Evolutionary conservation across 92 coral and sea anemone genomes (phyloP), one percentile per base, ranked within the genome.

Genomic region (Bergia puertoricense): DNA sequence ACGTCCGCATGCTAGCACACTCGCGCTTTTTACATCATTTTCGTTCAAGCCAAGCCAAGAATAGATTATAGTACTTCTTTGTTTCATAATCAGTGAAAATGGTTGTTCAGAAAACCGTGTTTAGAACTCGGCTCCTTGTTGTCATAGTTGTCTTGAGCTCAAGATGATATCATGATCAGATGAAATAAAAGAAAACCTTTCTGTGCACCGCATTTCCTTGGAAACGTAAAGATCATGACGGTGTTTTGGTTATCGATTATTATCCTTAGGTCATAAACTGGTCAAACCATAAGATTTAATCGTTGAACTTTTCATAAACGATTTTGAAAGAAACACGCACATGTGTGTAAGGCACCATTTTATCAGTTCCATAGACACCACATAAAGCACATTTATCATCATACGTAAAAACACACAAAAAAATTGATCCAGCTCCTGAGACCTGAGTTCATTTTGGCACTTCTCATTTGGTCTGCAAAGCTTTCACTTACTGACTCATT

Each of bases 251-350:
- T 81, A 81, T 62, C 54, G 72, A 8, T 81, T 81, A 67, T 5
- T 45, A 82, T 67, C 57, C 39, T 22, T 10, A 20, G 77, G 62
- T 46, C 6, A 83, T 30, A 62, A 14, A 23, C 48, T 39, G 59
- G 66, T 45, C 43, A 45, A 84, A 72, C 79, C 87, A 30, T 69
- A 72, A 71, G 87, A 84, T 71, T 16, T 71, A 71, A 84, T 69
- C 79, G 22, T 45, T 6, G 15, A 13, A 45, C 7, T 44, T 65
- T 82, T 69, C 51, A 68, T 68, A 14, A 44, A 44, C 37, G 23
- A 44, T 82, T 30, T 43, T 66, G 30, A 6, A 45, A 23, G 22
- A 45, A 45, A 8, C 59, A 45, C 37, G 42, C 46, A 84, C 10
- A 80, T 30, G 65, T 40, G 56, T 16, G 48, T 45, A 14, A 14